These are phyloP conservation scores for Lonchura striata DNA, from an alignment of 2,113 vertebrate species.

Conservation along the genomic window DNA sequence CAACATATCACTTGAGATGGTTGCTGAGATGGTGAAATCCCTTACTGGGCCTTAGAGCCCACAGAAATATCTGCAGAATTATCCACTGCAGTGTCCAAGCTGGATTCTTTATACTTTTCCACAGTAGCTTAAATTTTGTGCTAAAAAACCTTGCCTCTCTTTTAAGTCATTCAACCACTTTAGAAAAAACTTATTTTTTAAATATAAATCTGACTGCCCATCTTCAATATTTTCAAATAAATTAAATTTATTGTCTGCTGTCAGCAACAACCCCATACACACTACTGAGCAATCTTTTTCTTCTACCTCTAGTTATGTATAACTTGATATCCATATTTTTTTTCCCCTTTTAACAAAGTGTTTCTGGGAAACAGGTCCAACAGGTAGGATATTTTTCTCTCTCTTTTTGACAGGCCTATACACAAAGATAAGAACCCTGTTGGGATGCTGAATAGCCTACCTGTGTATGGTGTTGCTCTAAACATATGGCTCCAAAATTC, in stretches of 20 bases:
- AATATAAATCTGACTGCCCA: neutral
- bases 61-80: neutral
- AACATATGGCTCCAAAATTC: constrained; percentile 74
- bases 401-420: constrained; percentile 59
- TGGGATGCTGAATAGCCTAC: constrained; percentile 71
- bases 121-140: neutral
- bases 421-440: constrained; percentile 68
- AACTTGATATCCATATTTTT: neutral
- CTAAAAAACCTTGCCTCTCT: neutral
- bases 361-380: constrained; percentile 23
- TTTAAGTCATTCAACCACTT: neutral
- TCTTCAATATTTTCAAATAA: neutral
- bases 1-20: neutral
- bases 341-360: neutral
- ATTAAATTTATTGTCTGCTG: neutral
- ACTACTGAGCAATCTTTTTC: neutral
- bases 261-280: neutral
- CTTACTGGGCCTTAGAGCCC: neutral
- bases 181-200: neutral
- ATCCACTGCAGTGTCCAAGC: neutral
- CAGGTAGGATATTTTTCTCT: constrained; percentile 32
- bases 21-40: neutral
- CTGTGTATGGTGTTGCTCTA: constrained; percentile 60
- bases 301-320: neutral
- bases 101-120: neutral